phyloP scores from a whole-genome alignment of 2,113 vertebrate species.

The Archilochus colubris region DNA sequence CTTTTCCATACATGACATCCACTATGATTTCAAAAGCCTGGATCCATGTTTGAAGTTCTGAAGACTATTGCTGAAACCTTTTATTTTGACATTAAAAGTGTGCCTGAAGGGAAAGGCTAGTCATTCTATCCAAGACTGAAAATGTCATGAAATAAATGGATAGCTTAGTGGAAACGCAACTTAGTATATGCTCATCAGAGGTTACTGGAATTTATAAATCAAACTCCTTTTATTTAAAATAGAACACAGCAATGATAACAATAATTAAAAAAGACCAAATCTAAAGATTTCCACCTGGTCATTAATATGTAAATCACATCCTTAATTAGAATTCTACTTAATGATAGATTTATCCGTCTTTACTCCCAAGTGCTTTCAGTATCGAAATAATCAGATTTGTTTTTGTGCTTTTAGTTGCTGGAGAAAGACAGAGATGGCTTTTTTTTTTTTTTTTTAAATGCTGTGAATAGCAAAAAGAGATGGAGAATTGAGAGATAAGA shows the following conservation, averaged over 20 bases:
- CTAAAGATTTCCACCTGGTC: conserved; percentile 7
- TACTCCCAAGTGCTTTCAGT: conserved; percentile 6
- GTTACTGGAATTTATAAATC: background rate
- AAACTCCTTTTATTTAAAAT: background rate
- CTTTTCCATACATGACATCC: background rate
- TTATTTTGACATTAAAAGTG: background rate
- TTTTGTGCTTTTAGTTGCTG: conserved; percentile 21
- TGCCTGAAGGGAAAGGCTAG: background rate
- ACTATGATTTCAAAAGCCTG: background rate
- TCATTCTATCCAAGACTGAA: background rate
- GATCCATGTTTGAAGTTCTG: background rate
- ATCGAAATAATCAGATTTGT: conserved; percentile 50
- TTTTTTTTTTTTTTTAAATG: background rate
- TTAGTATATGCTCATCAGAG: background rate
- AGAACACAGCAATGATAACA: background rate
- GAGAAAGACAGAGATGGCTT: background rate
- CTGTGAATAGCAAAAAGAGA: background rate
- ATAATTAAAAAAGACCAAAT: background rate
- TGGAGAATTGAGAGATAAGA: conserved; percentile 15
- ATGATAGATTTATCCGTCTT: conserved; percentile 31
- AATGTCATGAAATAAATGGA: background rate
- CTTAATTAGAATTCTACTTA: conserved; percentile 54
- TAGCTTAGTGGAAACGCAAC: background rate
- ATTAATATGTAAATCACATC: conserved; percentile 57
- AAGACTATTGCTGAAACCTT: background rate